These are phyloP conservation scores for Xiphophorus couchianus DNA, from an alignment of 2,113 vertebrate genomes.

Conservation along the genomic window DNA sequence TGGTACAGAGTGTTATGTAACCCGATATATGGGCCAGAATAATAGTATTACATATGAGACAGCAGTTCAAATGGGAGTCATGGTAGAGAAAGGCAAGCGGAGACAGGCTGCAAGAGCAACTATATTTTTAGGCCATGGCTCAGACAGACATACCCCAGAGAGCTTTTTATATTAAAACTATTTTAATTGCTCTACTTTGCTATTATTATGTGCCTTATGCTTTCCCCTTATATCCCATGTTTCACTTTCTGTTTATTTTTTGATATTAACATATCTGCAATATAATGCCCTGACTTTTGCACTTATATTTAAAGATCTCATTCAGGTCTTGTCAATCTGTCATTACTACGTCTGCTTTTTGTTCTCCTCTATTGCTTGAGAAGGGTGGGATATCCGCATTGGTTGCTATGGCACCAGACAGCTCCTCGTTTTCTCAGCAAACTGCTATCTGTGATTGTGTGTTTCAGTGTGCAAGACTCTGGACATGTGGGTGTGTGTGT, in stretches of 20 bases:
- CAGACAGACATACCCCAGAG: slow-evolving; percentile 51
- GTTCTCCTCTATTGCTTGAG: slow-evolving; percentile 51
- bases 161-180: slow-evolving; percentile 36
- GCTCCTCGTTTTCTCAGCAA: slow-evolving; percentile 80
- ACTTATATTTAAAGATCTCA: slow-evolving; percentile 59
- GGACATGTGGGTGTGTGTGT: background rate
- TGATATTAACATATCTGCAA: slow-evolving; percentile 20
- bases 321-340: slow-evolving; percentile 71
- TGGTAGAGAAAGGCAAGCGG: slow-evolving; percentile 41
- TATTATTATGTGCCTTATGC: slow-evolving; percentile 22
- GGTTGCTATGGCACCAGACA: slow-evolving; percentile 87
- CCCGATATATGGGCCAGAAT: slow-evolving; percentile 69
- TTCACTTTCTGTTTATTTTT: slow-evolving; percentile 13
- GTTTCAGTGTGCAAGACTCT: slow-evolving; percentile 38
- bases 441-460: slow-evolving; percentile 72
- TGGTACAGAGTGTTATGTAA: slow-evolving; percentile 64
- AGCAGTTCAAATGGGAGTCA: slow-evolving; percentile 66
- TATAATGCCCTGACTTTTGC: slow-evolving; percentile 44
- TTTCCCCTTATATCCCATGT: slow-evolving; percentile 28
- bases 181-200: slow-evolving; percentile 45
- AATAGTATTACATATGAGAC: slow-evolving; percentile 67
- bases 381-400: slow-evolving; percentile 81
- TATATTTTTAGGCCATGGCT: slow-evolving; percentile 54
- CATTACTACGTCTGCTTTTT: slow-evolving; percentile 60
- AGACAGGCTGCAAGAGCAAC: slow-evolving; percentile 58